Conservation (phyloP, 2,888 invertebrate species). For the Myopa tessellatipennis region DNA sequence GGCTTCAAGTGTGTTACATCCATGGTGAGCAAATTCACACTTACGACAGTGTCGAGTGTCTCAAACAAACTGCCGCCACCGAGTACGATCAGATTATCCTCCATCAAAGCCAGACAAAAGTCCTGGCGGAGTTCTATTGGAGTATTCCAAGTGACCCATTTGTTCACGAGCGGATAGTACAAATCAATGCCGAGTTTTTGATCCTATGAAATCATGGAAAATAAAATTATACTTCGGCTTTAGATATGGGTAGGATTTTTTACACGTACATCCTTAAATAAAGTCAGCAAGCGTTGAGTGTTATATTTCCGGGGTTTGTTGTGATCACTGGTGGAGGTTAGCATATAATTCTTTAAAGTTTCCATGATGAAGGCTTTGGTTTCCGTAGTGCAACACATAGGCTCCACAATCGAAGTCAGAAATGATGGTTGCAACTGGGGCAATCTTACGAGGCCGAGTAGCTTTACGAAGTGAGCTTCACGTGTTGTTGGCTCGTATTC, state of each 20-base stretch:
- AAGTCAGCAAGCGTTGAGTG: neutral
- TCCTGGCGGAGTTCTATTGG: neutral
- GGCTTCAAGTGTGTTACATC: neutral
- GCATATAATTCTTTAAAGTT: neutral
- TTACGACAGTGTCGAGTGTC: neutral
- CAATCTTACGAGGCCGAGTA: neutral
- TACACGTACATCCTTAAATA: neutral
- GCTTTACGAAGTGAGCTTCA: neutral
- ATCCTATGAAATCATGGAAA: neutral
- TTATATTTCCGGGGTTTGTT: neutral
- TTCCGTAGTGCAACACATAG: neutral
- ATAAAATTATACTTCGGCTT: too few species aligned
- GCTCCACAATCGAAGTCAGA: neutral
- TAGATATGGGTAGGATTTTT: neutral
- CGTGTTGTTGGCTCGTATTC: neutral
- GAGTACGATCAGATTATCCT: neutral
- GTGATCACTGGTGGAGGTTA: neutral
- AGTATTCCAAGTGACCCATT: neutral
- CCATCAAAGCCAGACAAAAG: neutral
- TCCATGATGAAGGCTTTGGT: neutral
- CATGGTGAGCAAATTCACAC: neutral
- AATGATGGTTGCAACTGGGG: neutral
- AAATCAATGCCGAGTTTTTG: neutral
- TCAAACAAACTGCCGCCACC: neutral
- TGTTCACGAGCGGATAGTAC: neutral